Conservation (phyloP, 2,888 invertebrate genomes). For the Ditylenchus weischeri region DNA sequence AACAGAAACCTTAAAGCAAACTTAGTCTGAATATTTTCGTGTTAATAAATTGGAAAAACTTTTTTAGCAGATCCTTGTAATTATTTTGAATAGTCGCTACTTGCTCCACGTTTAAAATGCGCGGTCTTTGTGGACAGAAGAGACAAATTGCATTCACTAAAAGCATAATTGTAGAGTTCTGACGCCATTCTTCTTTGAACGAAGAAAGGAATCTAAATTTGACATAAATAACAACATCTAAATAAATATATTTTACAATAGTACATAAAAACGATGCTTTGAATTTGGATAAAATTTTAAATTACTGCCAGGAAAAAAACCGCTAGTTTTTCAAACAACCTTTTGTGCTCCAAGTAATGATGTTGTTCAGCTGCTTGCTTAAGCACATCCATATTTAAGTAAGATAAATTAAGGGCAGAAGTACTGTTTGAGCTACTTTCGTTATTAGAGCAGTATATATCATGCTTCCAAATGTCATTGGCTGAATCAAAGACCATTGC, state of each 20-base stretch:
- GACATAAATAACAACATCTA: slow-evolving; percentile 14
- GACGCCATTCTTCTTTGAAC: slow-evolving; percentile 67
- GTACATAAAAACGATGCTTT: no score
- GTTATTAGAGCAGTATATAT: slow-evolving; percentile 16
- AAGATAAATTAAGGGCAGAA: slow-evolving; percentile 37
- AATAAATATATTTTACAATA: no score
- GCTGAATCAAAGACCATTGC: slow-evolving; percentile 86
- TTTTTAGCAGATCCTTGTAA: slow-evolving; percentile 2
- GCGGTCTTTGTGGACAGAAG: slow-evolving; percentile 19
- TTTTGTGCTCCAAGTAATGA: slow-evolving; percentile 80
- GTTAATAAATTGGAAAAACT: background rate
- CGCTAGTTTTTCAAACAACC: slow-evolving; percentile 62
- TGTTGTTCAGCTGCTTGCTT: slow-evolving; percentile 77
- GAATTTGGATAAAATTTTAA: no score
- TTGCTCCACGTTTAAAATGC: background rate
- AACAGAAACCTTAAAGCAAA: background rate
- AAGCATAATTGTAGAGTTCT: slow-evolving; percentile 83
- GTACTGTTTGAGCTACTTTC: slow-evolving; percentile 3
- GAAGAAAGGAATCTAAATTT: slow-evolving; percentile 37
- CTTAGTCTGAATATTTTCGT: background rate
- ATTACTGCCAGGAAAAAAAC: no score
- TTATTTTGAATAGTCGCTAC: slow-evolving; percentile 4
- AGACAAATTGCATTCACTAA: slow-evolving; percentile 78
- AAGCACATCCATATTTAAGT: slow-evolving; percentile 78
- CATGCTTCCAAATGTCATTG: slow-evolving; percentile 78